phyloP scores from a whole-genome alignment of 2,888 invertebrate species.

The Ceraclea dissimilis region DNA sequence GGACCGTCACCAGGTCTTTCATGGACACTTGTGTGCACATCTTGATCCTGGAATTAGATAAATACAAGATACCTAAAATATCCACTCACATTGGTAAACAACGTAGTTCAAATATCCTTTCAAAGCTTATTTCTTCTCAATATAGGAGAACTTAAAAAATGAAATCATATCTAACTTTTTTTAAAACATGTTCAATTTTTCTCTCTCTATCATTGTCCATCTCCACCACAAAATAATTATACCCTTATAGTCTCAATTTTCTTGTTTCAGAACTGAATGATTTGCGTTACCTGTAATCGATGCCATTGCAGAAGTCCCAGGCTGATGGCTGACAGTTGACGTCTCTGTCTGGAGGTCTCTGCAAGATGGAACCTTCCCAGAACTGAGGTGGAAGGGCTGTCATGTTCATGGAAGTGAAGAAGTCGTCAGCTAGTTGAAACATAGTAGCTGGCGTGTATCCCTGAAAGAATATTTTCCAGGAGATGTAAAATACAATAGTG shows the following conservation, averaged over 20 bases:
- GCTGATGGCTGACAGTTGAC: slow-evolving; percentile 86
- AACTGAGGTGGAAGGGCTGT: slow-evolving; percentile 79
- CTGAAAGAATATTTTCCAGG: slow-evolving; percentile 43
- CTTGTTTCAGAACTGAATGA: too few relatives aligned
- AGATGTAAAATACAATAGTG: too few relatives aligned
- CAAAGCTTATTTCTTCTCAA: too few relatives aligned
- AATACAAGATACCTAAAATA: too few relatives aligned
- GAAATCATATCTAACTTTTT: too few relatives aligned
- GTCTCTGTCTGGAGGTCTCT: slow-evolving; percentile 68
- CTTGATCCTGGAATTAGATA: slow-evolving; percentile 63
- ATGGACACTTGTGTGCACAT: slow-evolving; percentile 81
- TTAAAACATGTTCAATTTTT: too few relatives aligned
- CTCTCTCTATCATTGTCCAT: too few relatives aligned
- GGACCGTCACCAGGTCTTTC: slow-evolving; percentile 79
- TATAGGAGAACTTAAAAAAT: too few relatives aligned
- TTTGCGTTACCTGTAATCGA: slow-evolving; percentile 67
- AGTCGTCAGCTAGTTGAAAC: slow-evolving; percentile 84
- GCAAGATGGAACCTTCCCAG: slow-evolving; percentile 79
- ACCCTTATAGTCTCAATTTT: too few relatives aligned
- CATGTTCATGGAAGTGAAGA: slow-evolving; percentile 84
- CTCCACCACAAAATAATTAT: too few relatives aligned
- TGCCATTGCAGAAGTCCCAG: slow-evolving; percentile 88
- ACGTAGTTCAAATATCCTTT: too few relatives aligned
- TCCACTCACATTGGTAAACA: too few relatives aligned
- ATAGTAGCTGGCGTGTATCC: slow-evolving; percentile 77